These are phyloP conservation scores for Rosalia funebris DNA, from an alignment of 2,888 invertebrate genomes.

Conservation along the genomic window DNA sequence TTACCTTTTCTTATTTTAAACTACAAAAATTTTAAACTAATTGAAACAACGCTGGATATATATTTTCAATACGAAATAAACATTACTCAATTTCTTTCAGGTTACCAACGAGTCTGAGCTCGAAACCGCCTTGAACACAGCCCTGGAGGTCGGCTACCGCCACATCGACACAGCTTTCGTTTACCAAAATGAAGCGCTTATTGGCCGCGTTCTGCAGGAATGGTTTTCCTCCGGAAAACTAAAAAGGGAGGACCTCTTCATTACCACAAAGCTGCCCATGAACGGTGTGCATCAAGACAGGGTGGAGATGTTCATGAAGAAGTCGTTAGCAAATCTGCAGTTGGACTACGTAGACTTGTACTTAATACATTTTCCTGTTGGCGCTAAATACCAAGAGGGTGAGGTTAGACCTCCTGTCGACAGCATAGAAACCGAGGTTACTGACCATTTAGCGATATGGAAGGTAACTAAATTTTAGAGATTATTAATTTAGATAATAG, in stretches of 20 bases:
- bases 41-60: too few relatives aligned
- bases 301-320: constrained; percentile 47
- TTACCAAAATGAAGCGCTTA: constrained; percentile 80
- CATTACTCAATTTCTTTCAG: too few relatives aligned
- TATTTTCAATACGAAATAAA: too few relatives aligned
- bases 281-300: constrained; percentile 58
- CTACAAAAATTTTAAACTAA: too few relatives aligned
- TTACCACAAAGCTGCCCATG: constrained; percentile 82
- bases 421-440: background rate
- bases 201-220: constrained; percentile 77
- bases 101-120: constrained; percentile 72
- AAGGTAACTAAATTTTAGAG: background rate
- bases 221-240: constrained; percentile 75
- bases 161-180: constrained; percentile 85
- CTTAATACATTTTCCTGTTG: constrained; percentile 51
- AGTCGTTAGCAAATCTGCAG: constrained; percentile 46
- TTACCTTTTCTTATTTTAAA: too few relatives aligned
- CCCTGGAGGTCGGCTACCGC: constrained; percentile 81
- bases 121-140: constrained; percentile 74
- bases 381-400: constrained; percentile 18
- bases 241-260: constrained; percentile 75
- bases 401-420: background rate
- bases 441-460: constrained; percentile 7
- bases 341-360: constrained; percentile 52
- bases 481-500: background rate